Percentiles rank a stretch among this genome's conserved stretches.
Evolutionary conservation across 2,113 vertebrate genomes (phyloP).

Genomic region (Benitochromis conjunctus): DNA sequence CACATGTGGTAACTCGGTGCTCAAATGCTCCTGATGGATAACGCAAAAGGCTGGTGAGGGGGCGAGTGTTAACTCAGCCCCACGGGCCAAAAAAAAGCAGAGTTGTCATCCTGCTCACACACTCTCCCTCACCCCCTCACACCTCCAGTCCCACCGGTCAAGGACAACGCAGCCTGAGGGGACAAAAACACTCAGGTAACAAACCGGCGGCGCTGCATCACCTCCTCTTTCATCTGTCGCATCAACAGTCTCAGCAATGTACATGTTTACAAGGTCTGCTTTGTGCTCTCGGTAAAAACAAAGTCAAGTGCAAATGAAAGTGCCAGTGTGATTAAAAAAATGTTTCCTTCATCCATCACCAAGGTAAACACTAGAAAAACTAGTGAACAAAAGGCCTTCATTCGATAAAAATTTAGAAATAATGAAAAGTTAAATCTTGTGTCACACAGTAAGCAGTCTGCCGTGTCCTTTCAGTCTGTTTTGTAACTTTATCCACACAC

Average conservation of each 20-base stretch:
- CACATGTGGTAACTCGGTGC: background rate
- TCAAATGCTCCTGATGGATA: constrained; percentile 34
- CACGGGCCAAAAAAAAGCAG: background rate
- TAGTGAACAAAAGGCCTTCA: background rate
- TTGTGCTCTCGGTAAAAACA: background rate
- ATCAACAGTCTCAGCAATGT: background rate
- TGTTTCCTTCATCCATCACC: background rate
- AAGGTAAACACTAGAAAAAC: background rate
- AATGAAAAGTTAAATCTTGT: background rate
- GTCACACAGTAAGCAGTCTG: constrained; percentile 6
- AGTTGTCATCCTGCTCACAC: constrained; percentile 53
- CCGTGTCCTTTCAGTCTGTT: background rate
- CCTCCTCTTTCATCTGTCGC: background rate
- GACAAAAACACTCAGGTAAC: constrained; percentile 32
- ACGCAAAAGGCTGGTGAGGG: constrained; percentile 7
- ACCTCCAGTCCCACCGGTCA: constrained; percentile 17
- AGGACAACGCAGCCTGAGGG: constrained; percentile 40
- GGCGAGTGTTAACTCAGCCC: constrained; percentile 5
- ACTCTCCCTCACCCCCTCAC: background rate
- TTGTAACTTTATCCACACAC: constrained; percentile 24
- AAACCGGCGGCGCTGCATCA: background rate
- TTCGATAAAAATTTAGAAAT: background rate
- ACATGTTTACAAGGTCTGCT: background rate
- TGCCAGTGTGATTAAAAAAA: background rate
- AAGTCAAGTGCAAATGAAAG: background rate